Base-by-base conservation (phyloP, 2,888 invertebrate species). In the Nasonia oneida region DNA sequence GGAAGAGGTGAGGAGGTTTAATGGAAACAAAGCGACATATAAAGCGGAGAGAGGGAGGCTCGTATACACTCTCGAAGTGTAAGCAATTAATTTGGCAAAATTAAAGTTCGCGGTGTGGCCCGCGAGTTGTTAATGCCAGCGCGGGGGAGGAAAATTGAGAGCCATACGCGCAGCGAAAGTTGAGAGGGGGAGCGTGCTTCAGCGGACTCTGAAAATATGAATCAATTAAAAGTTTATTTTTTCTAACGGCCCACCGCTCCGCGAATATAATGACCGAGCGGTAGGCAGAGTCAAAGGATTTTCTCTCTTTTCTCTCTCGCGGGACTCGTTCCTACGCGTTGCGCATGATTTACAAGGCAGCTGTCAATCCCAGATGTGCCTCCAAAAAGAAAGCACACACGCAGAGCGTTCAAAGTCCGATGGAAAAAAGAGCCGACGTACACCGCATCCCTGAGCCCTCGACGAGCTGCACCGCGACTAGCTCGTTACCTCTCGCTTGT, bases 61-160 rank as follows among this genome's bases (percentile, higher is more conserved):
- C 1, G 29, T 64, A 33, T 47, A 14, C 29, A 23, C 29, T 15
- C 71, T 71, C 57, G 39, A 71, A 37, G 70, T 76, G 71, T 71
- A 64, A 67, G 79, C 79, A 64, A 84, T 84, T 84, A 84, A 79
- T 84, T 79, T 64, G 37, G 37, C 74, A n/a, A 84, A 79, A 84
- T 74, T 84, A 79, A 84, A 64, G 73, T 73, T 64, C 57, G 10
- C 14, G 37, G 39, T 4, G 33, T 33, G 53, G 29, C 14, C 15
- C 33, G 57, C 33, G 57, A 64, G 61, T 57, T 61, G 77, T 53
- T 77, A 79, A 47, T 67, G 8, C 33, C 50, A 12, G 14, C 23
- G 39, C 5, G 15, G 39, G 33, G 23, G 5, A 64, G 18, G 64
- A 64, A 39, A 61, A 33, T 29, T 67, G 67, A 14, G 67, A 23